These are phyloP conservation scores for Corythornis madagascariensis DNA, from an alignment of 2,113 vertebrate species.

Conservation along the genomic window DNA sequence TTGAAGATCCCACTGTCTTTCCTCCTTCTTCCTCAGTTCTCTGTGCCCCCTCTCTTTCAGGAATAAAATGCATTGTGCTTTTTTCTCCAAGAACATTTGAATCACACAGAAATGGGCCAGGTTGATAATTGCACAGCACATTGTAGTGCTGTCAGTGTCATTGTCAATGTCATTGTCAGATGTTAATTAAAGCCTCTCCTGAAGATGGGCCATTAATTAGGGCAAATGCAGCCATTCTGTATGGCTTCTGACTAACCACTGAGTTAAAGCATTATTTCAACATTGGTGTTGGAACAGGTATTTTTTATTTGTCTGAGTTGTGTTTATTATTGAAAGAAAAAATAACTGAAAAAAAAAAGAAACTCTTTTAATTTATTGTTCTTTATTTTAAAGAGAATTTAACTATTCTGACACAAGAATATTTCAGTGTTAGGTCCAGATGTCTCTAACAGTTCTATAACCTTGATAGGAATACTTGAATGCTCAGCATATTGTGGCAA, in stretches of 20 bases:
- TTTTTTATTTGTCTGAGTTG: neutral
- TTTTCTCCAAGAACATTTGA: slow-evolving; percentile 32
- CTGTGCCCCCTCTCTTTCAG: neutral
- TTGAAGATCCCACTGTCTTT: neutral
- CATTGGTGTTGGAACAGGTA: neutral
- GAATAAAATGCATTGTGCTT: neutral
- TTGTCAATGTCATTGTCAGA: slow-evolving; percentile 17
- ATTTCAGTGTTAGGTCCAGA: slow-evolving; percentile 25
- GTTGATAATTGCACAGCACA: slow-evolving; percentile 33
- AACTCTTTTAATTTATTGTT: neutral
- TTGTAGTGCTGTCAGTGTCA: neutral
- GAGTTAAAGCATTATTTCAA: neutral
- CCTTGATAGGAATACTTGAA: neutral
- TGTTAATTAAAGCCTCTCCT: slow-evolving; percentile 52
- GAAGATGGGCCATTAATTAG: slow-evolving; percentile 59
- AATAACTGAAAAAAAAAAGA: neutral
- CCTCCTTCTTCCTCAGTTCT: neutral
- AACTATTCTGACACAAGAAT: neutral
- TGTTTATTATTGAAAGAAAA: neutral
- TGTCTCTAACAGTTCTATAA: slow-evolving; percentile 42
- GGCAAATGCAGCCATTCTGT: neutral
- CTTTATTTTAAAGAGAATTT: neutral
- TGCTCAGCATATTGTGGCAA: neutral
- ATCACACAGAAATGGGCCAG: slow-evolving; percentile 46
- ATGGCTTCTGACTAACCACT: neutral